These are phyloP conservation scores for Thunnus maccoyii DNA, from an alignment of 2,113 vertebrate genomes.

Conservation along the genomic window DNA sequence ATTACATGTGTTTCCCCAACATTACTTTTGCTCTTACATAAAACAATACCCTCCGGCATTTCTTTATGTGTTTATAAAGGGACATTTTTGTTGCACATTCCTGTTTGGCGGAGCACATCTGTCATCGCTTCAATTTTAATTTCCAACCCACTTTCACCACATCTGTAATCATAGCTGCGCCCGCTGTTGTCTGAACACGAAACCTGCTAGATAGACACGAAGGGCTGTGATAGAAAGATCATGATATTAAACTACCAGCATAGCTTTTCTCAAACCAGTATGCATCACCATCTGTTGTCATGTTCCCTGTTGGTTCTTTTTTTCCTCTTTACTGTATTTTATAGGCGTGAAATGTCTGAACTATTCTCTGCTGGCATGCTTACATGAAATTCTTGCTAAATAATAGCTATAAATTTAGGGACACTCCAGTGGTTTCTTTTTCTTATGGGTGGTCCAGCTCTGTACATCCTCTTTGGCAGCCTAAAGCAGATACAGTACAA, in stretches of 20 bases:
- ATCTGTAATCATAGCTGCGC: constrained; percentile 69
- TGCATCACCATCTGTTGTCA: constrained; percentile 49
- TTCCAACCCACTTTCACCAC: constrained; percentile 45
- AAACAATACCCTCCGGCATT: constrained; percentile 35
- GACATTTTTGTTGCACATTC: constrained; percentile 45
- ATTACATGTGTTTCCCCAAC: constrained; percentile 14
- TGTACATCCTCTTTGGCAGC: background rate
- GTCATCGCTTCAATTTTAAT: constrained; percentile 56
- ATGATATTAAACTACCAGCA: constrained; percentile 31
- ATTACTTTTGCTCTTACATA: background rate
- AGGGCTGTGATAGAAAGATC: constrained; percentile 12
- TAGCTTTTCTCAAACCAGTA: constrained; percentile 11
- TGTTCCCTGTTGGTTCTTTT: constrained; percentile 21
- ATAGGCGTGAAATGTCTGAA: constrained; percentile 1
- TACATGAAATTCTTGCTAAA: constrained; percentile 44
- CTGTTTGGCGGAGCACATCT: constrained; percentile 30
- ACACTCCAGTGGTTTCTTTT: constrained; percentile 26
- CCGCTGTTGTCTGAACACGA: constrained; percentile 66
- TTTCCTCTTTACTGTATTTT: constrained; percentile 4
- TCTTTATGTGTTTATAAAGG: constrained; percentile 13
- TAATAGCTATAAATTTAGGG: constrained; percentile 41
- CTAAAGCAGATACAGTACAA: constrained; percentile 23
- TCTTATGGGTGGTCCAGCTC: constrained; percentile 69
- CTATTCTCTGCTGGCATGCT: constrained; percentile 14
- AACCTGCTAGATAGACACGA: constrained; percentile 7